These are phyloP conservation scores for Ypsolopha scabrella DNA, from an alignment of 2,888 invertebrate genomes.

Conservation along the genomic window DNA sequence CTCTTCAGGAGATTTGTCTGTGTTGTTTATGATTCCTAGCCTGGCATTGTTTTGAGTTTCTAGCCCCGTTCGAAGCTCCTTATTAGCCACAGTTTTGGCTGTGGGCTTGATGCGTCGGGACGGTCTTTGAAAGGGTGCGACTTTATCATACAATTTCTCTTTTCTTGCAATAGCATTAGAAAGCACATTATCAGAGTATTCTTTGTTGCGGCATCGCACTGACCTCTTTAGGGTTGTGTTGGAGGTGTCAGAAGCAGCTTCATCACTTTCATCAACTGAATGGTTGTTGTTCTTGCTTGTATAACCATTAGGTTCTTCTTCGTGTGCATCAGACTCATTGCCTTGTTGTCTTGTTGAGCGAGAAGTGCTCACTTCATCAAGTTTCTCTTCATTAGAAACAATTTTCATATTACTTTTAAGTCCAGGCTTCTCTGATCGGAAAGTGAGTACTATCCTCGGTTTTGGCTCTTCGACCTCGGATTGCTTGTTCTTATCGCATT, in stretches of 20 bases:
- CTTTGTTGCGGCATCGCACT: constrained; percentile 73
- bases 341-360: constrained; percentile 42
- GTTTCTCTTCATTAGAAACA: constrained; percentile 54
- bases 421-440: constrained; percentile 72
- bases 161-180: constrained; percentile 80
- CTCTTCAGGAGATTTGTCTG: constrained; percentile 42
- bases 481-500: neutral
- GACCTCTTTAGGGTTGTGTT: constrained; percentile 70
- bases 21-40: constrained; percentile 41
- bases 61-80: constrained; percentile 70
- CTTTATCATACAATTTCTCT: constrained; percentile 75
- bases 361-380: constrained; percentile 43
- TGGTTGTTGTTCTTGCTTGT: constrained; percentile 32
- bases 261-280: constrained; percentile 47
- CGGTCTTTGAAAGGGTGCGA: constrained; percentile 35
- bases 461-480: constrained; percentile 39
- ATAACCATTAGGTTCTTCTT: constrained; percentile 28
- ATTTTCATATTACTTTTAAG: constrained; percentile 67
- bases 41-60: constrained; percentile 70
- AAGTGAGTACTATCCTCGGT: constrained; percentile 73
- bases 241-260: constrained; percentile 34
- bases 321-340: constrained; percentile 45
- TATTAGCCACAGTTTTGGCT: constrained; percentile 75
- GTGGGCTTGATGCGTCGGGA: constrained; percentile 75
- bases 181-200: constrained; percentile 72